These are phyloP conservation scores for Brassicogethes aeneus DNA, from an alignment of 2,888 invertebrate species.

Conservation along the genomic window DNA sequence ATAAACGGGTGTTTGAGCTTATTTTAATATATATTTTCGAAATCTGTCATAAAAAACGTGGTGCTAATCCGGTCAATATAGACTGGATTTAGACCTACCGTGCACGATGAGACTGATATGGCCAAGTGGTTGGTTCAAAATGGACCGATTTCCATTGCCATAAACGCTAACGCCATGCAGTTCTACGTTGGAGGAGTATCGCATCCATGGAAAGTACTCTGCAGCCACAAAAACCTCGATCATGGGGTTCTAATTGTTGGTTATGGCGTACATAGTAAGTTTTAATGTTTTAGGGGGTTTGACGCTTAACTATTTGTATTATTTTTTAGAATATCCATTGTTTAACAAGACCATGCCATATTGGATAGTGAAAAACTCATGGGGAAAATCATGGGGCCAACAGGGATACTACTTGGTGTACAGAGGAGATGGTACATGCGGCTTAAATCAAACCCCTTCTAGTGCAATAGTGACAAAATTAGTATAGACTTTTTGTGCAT, in stretches of 20 bases:
- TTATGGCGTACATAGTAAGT: slow-evolving; percentile 69
- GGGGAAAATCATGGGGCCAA: slow-evolving; percentile 88
- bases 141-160: slow-evolving; percentile 91
- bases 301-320: slow-evolving; percentile 4
- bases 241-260: slow-evolving; percentile 96
- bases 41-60: too few relatives aligned
- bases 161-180: slow-evolving; percentile 95
- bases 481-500: too few relatives aligned
- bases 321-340: slow-evolving; percentile 60
- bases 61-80: too few relatives aligned
- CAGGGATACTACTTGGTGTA: slow-evolving; percentile 92
- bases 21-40: too few relatives aligned
- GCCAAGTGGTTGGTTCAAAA: slow-evolving; percentile 81
- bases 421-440: slow-evolving; percentile 92
- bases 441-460: slow-evolving; percentile 84
- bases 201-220: slow-evolving; percentile 81
- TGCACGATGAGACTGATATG: slow-evolving; percentile 84
- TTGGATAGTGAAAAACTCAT: slow-evolving; percentile 94
- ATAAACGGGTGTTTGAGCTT: too few relatives aligned
- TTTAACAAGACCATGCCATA: slow-evolving; percentile 77
- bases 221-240: slow-evolving; percentile 67
- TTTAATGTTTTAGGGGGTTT: neutral
- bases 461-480: slow-evolving; percentile 57
- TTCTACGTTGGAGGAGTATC: slow-evolving; percentile 93
- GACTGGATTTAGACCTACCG: too few relatives aligned